Conservation (phyloP, 2,888 invertebrate species). For the Caenorhabditis drosophilae region DNA sequence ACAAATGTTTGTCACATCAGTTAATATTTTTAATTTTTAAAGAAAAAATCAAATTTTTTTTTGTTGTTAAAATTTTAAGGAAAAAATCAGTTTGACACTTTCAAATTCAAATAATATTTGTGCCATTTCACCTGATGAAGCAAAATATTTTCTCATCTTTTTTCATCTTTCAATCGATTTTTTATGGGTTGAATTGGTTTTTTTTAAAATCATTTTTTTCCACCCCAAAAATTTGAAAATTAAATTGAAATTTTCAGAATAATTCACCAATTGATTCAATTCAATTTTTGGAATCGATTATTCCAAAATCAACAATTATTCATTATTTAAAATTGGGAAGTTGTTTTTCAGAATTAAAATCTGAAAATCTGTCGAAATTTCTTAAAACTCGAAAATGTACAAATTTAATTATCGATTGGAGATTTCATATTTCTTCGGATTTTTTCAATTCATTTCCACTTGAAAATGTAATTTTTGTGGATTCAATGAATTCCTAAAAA, state of each 20-base stretch:
- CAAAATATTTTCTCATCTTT: conserved; percentile 7
- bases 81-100: conserved; percentile 16
- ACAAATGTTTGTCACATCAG: conserved; percentile 18
- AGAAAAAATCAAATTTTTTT: neutral
- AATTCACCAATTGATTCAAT: conserved; percentile 9
- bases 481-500: no score
- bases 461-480: no score
- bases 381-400: conserved; percentile 5
- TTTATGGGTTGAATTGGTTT: conserved; percentile 19
- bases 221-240: neutral
- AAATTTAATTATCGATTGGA: conserved; percentile 16
- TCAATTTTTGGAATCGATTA: conserved; percentile 1
- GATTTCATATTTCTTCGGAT: conserved; percentile 13
- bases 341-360: conserved; percentile 11
- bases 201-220: neutral
- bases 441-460: no score
- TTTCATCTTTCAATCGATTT: conserved; percentile 13
- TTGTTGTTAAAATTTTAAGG: conserved; percentile 2
- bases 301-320: conserved; percentile 1
- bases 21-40: neutral
- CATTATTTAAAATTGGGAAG: conserved; percentile 18
- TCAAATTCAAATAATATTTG: conserved; percentile 10
- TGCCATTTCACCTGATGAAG: conserved; percentile 7
- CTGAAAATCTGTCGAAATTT: conserved; percentile 1
- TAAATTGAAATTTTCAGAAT: conserved; percentile 1